These are phyloP conservation scores for Galeopsomyia nigrocyanea DNA, from an alignment of 2,888 invertebrate species.

Conservation along the genomic window DNA sequence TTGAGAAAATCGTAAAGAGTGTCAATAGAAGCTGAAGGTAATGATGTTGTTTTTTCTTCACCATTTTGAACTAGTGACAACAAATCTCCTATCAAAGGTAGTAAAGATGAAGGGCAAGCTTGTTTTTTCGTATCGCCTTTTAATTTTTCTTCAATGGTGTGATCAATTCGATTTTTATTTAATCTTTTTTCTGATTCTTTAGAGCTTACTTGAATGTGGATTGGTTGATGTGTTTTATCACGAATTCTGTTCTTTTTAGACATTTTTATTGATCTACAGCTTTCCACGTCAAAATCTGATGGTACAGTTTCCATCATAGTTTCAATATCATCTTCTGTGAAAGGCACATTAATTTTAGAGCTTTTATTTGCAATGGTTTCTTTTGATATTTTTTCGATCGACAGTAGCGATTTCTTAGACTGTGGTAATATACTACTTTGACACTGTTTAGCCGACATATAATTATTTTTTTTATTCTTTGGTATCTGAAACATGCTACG, in stretches of 20 bases:
- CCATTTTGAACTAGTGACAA: constrained; percentile 58
- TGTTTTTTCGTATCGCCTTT: constrained; percentile 50
- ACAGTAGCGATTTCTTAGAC: constrained; percentile 32
- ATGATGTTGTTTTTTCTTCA: constrained; percentile 49
- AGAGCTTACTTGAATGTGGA: constrained; percentile 15
- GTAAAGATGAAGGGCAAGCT: constrained; percentile 56
- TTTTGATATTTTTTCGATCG: constrained; percentile 22
- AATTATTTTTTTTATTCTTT: constrained; percentile 39
- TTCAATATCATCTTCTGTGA: constrained; percentile 64
- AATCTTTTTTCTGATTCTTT: constrained; percentile 37
- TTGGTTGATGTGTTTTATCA: constrained; percentile 12
- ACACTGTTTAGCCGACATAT: constrained; percentile 25
- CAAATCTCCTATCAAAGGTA: constrained; percentile 61
- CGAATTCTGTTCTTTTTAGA: constrained; percentile 27
- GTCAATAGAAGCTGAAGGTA: constrained; percentile 51
- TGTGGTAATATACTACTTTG: constrained; percentile 27
- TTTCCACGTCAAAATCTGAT: constrained; percentile 58
- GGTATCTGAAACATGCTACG: constrained; percentile 43
- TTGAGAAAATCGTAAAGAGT: constrained; percentile 54
- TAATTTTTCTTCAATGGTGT: constrained; percentile 48
- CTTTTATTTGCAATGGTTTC: constrained; percentile 36
- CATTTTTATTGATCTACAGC: constrained; percentile 50
- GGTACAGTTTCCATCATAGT: constrained; percentile 64
- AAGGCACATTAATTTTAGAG: constrained; percentile 52
- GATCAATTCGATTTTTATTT: constrained; percentile 25